Evolutionary conservation across 2,888 invertebrate genomes (phyloP), one percentile per base, ranked within the genome.

Genomic region (Agriopis marginaria): DNA sequence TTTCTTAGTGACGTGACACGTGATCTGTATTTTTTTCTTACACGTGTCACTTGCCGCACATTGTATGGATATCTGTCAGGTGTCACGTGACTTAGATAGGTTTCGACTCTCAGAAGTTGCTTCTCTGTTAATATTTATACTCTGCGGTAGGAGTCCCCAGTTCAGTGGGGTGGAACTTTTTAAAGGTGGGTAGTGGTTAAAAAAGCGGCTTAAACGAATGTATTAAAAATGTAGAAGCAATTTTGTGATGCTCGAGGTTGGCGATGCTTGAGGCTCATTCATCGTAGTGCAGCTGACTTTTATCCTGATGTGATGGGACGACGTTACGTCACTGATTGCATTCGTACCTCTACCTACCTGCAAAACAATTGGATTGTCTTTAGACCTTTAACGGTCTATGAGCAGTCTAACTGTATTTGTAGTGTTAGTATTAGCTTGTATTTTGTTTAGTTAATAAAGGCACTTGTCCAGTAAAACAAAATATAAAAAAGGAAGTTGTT

Each of bases 201-300:
- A 92, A 91, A 91, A 89, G 88, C 87, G 84, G 88, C 88, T 92
- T 92, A 92, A 91, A 87, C 87, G 89, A 87, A 90, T 90, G 86
- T 89, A 89, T 92, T 90, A 92, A 92, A 90, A 87, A 92, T 92
- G 87, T 87, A 92, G 81, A 82, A 83, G 89, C 89, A 92, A 92
- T 92, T 92, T 89, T 80, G 81, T 84, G 85, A 84, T 74, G 79
- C 53, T 61, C 61, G 11, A 61, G 51, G 50, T 75, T 82, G 84
- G 68, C 7, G 70, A 73, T 62, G 77, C 83, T 89, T 84, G 83
- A 80, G 74, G 81, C 76, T 78, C 86, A 85, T 86, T 89, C 87
- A 83, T 82, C 76, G 79, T 8, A 44, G 50, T 51, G 63, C 47
- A 55, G 54, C 42, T 42, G 42, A 8, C 9, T 32, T 70, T 72